phyloP scores from a whole-genome alignment of 1,140 invertebrate species.

The Zaprionus kolodkinae region DNA sequence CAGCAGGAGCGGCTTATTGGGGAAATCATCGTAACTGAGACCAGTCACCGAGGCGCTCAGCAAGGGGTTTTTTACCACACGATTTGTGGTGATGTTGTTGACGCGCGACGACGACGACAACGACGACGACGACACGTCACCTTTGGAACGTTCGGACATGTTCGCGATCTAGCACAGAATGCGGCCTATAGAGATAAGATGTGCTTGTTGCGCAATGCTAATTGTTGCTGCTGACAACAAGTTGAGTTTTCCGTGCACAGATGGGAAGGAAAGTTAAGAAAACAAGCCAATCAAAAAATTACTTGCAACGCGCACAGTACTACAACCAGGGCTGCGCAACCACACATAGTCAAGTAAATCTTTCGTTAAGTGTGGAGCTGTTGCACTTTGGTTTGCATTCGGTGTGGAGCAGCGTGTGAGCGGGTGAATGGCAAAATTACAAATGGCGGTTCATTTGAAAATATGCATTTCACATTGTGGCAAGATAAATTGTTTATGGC shows the following conservation, averaged over 20 bases:
- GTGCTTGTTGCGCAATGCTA: constrained; percentile 18
- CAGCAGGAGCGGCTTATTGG: constrained; percentile 78
- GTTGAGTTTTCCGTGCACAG: constrained; percentile 17
- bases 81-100: constrained; percentile 62
- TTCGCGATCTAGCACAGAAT: constrained; percentile 22
- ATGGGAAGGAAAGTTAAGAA: constrained; percentile 30
- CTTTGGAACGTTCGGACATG: constrained; percentile 82
- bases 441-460: constrained; percentile 7
- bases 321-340: constrained; percentile 30
- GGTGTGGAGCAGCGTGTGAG: constrained; percentile 1
- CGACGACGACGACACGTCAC: constrained; percentile 74
- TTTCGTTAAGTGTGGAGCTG: constrained; percentile 16
- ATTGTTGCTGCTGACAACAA: not conserved
- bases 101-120: constrained; percentile 39
- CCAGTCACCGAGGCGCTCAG: constrained; percentile 82
- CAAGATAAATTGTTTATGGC: too few relatives aligned
- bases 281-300: constrained; percentile 40
- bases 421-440: constrained; percentile 19
- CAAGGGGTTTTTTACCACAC: constrained; percentile 77
- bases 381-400: not conserved
- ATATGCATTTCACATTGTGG: too few relatives aligned
- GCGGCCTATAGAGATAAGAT: not conserved
- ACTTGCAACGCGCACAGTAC: constrained; percentile 52
- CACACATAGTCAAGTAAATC: not conserved
- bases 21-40: constrained; percentile 78